phyloP scores from a whole-genome alignment of 92 coral and sea anemone genomes.

The Phenganax stokvisi region DNA sequence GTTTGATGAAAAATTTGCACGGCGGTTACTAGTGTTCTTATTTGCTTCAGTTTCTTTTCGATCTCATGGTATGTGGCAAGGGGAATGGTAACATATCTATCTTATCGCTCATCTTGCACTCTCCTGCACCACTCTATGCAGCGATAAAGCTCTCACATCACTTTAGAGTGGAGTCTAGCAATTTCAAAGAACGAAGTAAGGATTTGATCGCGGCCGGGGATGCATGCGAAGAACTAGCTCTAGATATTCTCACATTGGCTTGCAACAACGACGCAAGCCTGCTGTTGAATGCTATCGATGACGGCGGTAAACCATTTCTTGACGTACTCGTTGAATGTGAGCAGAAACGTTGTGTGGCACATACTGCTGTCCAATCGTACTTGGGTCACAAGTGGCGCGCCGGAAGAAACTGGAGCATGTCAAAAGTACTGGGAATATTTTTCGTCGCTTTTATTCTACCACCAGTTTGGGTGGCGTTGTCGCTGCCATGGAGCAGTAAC shows the following conservation, averaged over 20 bases:
- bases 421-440: conserved; percentile 81
- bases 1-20: background rate
- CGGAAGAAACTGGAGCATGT: conserved; percentile 87
- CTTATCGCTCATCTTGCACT: conserved; percentile 80
- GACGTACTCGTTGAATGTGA: conserved; percentile 90
- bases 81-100: conserved; percentile 69
- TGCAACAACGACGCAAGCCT: conserved; percentile 79
- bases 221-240: conserved; percentile 89
- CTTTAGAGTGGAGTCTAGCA: conserved; percentile 76
- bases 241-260: conserved; percentile 85
- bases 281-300: conserved; percentile 84
- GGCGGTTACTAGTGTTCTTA: background rate
- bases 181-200: conserved; percentile 91
- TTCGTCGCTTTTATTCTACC: conserved; percentile 76
- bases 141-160: conserved; percentile 93
- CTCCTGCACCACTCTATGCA: conserved; percentile 95
- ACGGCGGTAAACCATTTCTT: conserved; percentile 80
- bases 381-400: conserved; percentile 98
- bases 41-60: conserved; percentile 70
- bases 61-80: conserved; percentile 94
- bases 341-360: conserved; percentile 91
- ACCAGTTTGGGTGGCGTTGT: conserved; percentile 83
- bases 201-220: conserved; percentile 84
- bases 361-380: conserved; percentile 89
- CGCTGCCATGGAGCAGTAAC: conserved; percentile 91